Conservation (phyloP, 2,113 vertebrate species). For the Pan troglodytes region NHGRI_mPanTro3-v2.1_pri NC_072403.2:159461501-159462000, state of each 20-base stretch:
- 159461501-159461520: slow-evolving; percentile 11
- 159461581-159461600: neutral
- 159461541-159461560: neutral
- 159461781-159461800: neutral
- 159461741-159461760: neutral
- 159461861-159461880: neutral
- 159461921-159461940: neutral
- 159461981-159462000: neutral
- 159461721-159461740: neutral
- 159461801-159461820: neutral
- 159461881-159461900: neutral
- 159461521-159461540: neutral
- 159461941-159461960: neutral
- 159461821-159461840: neutral
- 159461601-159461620: neutral
- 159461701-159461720: neutral
- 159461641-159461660: neutral
- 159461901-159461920: neutral
- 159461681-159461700: neutral
- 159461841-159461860: neutral
- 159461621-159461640: neutral
- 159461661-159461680: neutral
- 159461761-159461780: neutral
- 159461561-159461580: neutral
- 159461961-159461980: neutral